Evolutionary conservation across 2,888 invertebrate species (phyloP), one percentile per base, ranked within the genome.

Genomic region (Aquatica leii): DNA sequence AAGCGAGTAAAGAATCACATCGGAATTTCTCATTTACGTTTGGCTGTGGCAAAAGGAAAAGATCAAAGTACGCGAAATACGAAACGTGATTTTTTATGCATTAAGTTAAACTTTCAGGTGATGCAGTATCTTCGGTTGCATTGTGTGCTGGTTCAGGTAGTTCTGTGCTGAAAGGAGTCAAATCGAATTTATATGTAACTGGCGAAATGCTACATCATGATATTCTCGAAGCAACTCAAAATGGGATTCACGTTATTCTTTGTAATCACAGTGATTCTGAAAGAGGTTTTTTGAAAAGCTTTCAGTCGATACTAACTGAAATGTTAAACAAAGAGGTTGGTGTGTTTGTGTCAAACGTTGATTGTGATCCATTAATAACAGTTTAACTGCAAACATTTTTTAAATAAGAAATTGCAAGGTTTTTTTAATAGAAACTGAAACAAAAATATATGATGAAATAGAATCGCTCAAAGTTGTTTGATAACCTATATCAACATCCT

Each of bases 131-230:
- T 20, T 86, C 85, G 0, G 86, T 95, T 2, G 97, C 94, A 0
- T 82, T 97, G 1, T 97, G 97, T 79, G 96, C 95, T 21, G 98
- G 98, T 0, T 93, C 97, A 0, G 97, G 97, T 0, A 84, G 85
- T 4, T 90, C 93, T 0, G 86, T 97, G 1, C 81, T 98, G 15
- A 87, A 87, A 68, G 88, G 87, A 11, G 84, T 89, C 0, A 62
- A 79, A 14, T 94, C 92, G 1, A 94, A 96, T 82, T 83, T 98
- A 11, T 93, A 91, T 74, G 79, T 98, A 34, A 97, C 97, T 12
- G 93, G 90, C 6, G 98, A 98, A 85, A 97, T 98, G 96, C 87
- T 93, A 0, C 98, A 98, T 80, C 98, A 98, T 77, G 96, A 97
- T 69, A 82, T 97, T 0, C 84, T 98, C 34, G 94, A 97, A 75